A percentile compares a stretch with the other conserved stretches of the same genome.
Evolutionary conservation across 2,113 vertebrate genomes (phyloP).

Genomic region (Cheilinus undulatus): DNA sequence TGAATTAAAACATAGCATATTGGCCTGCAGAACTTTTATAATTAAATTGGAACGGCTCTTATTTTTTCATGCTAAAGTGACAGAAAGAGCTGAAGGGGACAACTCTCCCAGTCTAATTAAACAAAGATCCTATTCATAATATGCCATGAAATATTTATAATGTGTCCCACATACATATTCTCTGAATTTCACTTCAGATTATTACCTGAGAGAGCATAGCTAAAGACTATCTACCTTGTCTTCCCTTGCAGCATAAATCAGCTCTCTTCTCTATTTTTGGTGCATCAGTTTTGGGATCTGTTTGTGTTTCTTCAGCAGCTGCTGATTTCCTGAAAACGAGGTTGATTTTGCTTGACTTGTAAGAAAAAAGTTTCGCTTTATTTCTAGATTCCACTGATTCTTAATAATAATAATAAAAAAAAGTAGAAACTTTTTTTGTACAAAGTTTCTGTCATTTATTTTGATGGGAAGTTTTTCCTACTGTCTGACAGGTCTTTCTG

Average conservation of each 20-base stretch:
- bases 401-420: conserved; percentile 17
- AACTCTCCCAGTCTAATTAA: conserved; percentile 74
- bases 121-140: conserved; percentile 76
- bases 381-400: not conserved
- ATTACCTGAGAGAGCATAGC: conserved; percentile 40
- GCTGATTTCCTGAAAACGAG: not conserved
- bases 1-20: conserved; percentile 62
- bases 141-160: conserved; percentile 72
- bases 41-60: conserved; percentile 77
- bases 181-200: conserved; percentile 47
- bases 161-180: conserved; percentile 59
- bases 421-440: not conserved
- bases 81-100: conserved; percentile 78
- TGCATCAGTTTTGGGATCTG: not conserved
- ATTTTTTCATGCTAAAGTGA: conserved; percentile 78
- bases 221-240: conserved; percentile 31
- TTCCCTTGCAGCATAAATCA: conserved; percentile 17
- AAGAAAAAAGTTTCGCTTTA: not conserved
- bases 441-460: not conserved
- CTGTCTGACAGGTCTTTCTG: not conserved
- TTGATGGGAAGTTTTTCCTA: not conserved
- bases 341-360: conserved; percentile 6
- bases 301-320: not conserved
- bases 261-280: conserved; percentile 5
- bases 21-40: conserved; percentile 80